Percentiles rank a stretch among this genome's conserved stretches.
Evolutionary conservation across 2,888 invertebrate genomes (phyloP).

Genomic region (Cephonodes hylas): DNA sequence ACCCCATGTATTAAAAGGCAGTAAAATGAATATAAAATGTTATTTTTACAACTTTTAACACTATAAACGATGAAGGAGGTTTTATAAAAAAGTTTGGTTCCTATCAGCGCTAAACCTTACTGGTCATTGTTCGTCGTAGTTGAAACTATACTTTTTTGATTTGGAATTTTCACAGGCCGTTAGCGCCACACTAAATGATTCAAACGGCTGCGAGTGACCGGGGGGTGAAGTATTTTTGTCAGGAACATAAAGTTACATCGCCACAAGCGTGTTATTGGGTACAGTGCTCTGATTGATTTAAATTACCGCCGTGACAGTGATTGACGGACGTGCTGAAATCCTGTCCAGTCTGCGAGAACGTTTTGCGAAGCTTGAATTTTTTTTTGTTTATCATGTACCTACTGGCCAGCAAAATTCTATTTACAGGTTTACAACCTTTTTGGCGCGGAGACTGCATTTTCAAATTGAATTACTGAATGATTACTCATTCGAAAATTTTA

Average conservation of each 20-base stretch:
- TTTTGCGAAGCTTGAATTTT: neutral
- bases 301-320: constrained; percentile 15
- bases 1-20: neutral
- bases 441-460: neutral
- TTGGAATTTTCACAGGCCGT: no score
- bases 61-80: neutral
- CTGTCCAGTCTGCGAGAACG: neutral
- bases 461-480: no score
- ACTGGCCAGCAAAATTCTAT: neutral
- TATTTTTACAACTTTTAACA: neutral
- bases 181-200: neutral
- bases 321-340: constrained; percentile 10
- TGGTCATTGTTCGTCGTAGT: no score
- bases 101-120: neutral
- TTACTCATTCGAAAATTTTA: no score
- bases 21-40: neutral
- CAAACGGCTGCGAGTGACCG: neutral
- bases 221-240: constrained; percentile 2
- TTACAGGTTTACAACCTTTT: neutral
- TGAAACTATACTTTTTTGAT: no score
- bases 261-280: constrained; percentile 4
- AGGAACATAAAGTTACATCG: constrained; percentile 2
- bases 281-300: constrained; percentile 13
- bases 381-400: neutral
- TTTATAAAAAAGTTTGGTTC: neutral